Evolutionary conservation across 2,888 invertebrate species (phyloP).

Genomic region (Notocelia uddmanniana): DNA sequence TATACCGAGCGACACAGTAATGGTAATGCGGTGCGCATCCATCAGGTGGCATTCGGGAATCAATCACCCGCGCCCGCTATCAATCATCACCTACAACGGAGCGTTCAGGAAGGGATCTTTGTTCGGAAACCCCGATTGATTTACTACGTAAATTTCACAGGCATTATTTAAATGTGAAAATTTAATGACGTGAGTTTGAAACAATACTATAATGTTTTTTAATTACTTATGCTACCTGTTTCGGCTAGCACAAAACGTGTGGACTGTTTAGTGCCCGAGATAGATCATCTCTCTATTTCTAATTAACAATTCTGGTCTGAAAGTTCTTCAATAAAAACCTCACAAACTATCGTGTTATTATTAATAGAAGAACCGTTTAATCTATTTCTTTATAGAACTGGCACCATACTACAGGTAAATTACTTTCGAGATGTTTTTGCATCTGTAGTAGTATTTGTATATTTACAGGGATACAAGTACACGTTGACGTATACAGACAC

Average conservation of each 20-base stretch:
- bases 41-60: conserved; percentile 62
- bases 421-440: too few relatives aligned
- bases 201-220: too few relatives aligned
- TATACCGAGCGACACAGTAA: conserved; percentile 17
- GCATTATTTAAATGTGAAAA: neutral
- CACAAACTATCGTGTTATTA: too few relatives aligned
- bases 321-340: too few relatives aligned
- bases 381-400: too few relatives aligned
- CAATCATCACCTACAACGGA: conserved; percentile 59
- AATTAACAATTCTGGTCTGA: neutral
- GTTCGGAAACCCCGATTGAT: conserved; percentile 29
- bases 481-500: too few relatives aligned
- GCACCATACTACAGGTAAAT: too few relatives aligned
- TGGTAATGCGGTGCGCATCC: conserved; percentile 53
- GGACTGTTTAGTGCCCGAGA: neutral
- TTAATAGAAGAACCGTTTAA: too few relatives aligned
- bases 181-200: neutral
- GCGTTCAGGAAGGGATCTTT: conserved; percentile 24
- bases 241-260: neutral
- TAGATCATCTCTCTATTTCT: neutral
- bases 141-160: conserved; percentile 26
- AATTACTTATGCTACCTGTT: too few relatives aligned
- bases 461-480: too few relatives aligned
- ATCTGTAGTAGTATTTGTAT: too few relatives aligned
- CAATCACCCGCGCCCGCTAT: conserved; percentile 63